Base-by-base conservation (phyloP, 2,888 invertebrate genomes). In the Octodonta nipae region DNA sequence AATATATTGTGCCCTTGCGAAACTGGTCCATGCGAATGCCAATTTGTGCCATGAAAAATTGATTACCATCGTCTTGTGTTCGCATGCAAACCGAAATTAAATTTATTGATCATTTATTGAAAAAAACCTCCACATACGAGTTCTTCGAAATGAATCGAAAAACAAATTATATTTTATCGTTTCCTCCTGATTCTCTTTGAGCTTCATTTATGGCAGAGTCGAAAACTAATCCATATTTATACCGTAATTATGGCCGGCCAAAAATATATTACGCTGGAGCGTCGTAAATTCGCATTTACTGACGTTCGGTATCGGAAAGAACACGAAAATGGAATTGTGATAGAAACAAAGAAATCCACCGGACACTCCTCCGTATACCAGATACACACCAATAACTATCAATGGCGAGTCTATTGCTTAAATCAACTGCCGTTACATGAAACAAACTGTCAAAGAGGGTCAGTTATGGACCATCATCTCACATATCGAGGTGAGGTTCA, bases 391-490 rank as follows among this genome's bases (percentile, higher is more conserved):
- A 50, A 52, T 53, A 54, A 51, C 47, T 54, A 54, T 55, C 51
- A 54, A 51, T 47, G 49, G 50, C 48, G 42, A 54, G 52, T 55
- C 51, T 52, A 55, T 50, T 51, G 55, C 54, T 53, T 55, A 57
- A 57, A 59, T 58, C 59, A 58, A 56, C 53, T 49, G 52, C 51
- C 50, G 53, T 51, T 53, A 55, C 55, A 56, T 49, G 56, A 52
- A 58, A 55, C 54, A 57, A 55, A 58, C 56, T 57, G 56, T 55
- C 56, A 49, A 51, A 50, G 42, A 41, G 52, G 56, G 56, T 55
- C 52, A 54, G 55, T 60, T 58, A 60, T 58, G 54, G 56, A 46
- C 55, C 50, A 58, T 58, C 58, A 58, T 58, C 55, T 56, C 55
- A 54, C 56, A 57, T n/a, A n/a, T 56, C 55, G 55, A 52, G 50